phyloP scores from a whole-genome alignment of 2,888 invertebrate genomes.

The Byasa hedistus region DNA sequence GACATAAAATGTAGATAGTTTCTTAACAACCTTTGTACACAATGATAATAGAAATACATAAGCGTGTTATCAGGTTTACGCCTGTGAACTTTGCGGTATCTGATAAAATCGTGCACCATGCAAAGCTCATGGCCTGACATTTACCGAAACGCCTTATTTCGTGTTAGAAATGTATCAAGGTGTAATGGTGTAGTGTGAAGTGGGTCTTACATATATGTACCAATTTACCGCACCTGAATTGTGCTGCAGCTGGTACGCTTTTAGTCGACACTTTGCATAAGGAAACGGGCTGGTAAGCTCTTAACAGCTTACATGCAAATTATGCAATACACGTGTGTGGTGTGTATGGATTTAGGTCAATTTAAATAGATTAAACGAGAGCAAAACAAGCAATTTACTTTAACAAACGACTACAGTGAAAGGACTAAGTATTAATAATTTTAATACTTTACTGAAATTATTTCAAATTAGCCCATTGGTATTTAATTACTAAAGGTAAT shows the following conservation, averaged over 20 bases:
- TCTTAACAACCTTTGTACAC: background rate
- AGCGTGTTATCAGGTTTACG: conserved; percentile 19
- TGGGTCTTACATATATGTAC: conserved; percentile 52
- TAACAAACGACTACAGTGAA: conserved; percentile 7
- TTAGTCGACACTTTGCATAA: conserved; percentile 61
- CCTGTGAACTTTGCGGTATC: conserved; percentile 24
- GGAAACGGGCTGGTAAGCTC: conserved; percentile 63
- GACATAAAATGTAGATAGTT: background rate
- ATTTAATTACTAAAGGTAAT: background rate
- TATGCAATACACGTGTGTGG: conserved; percentile 48
- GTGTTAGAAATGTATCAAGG: conserved; percentile 20
- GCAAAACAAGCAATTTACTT: conserved; percentile 19
- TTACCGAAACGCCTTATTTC: conserved; percentile 22
- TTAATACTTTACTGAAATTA: background rate
- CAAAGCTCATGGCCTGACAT: conserved; percentile 29
- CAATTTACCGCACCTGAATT: conserved; percentile 59
- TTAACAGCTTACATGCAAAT: conserved; percentile 62
- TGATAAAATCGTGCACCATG: conserved; percentile 31
- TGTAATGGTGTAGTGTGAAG: conserved; percentile 22
- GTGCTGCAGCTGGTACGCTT: conserved; percentile 37
- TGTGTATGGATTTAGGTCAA: conserved; percentile 31
- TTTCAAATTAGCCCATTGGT: too few species aligned
- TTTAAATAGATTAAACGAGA: conserved; percentile 25
- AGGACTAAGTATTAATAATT: background rate
- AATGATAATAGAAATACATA: conserved; percentile 9